Evolutionary conservation across 2,888 invertebrate species (phyloP), one percentile per base, ranked within the genome.

Genomic region (Apocheima hispidaria): DNA sequence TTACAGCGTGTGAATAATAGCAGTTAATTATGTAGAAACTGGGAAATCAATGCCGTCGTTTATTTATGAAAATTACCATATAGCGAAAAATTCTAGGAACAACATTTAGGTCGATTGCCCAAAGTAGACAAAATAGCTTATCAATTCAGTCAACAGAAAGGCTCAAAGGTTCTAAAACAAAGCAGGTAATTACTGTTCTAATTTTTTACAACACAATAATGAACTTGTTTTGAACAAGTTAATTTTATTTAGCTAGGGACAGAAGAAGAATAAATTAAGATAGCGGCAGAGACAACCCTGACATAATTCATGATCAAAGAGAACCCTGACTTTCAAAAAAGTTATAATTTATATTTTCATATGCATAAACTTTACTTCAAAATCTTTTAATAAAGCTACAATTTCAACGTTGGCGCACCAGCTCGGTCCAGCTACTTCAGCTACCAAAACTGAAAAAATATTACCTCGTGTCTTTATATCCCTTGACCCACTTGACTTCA

Each of bases 391-490:
- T 56, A 40, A 61, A 48, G 35, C 21, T 35, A 41, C 16, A 43
- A 54, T 46, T 30, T 54, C 41, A 49, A 54, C 40, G 35, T 6
- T n/a, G 35, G 18, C 51, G 23, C 44, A 52, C 43, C 23, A 28
- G 30, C 12, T 53, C 51, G 26, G 44, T 12, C 4, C 7, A 18
- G 18, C 36, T 16, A 40, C 18, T 16, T 44, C 44, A 44, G 16
- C 44, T 20, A 41, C 56, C 49, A 63, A 64, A 53, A 65, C 63
- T 66, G 60, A 65, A 70, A 62, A 61, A 67, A n/a, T n/a, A 69
- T 72, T 68, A 69, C 67, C 65, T 70, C 63, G 65, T 60, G 52
- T 67, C 63, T 67, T 66, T 61, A 50, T 46, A 60, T 70, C 44
- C 70, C 71, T 72, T 72, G 71, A 72, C 68, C 71, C 33, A 61